Evolutionary conservation across 2,113 vertebrate genomes (phyloP).

Genomic region (Nannobrachium achirus): DNA sequence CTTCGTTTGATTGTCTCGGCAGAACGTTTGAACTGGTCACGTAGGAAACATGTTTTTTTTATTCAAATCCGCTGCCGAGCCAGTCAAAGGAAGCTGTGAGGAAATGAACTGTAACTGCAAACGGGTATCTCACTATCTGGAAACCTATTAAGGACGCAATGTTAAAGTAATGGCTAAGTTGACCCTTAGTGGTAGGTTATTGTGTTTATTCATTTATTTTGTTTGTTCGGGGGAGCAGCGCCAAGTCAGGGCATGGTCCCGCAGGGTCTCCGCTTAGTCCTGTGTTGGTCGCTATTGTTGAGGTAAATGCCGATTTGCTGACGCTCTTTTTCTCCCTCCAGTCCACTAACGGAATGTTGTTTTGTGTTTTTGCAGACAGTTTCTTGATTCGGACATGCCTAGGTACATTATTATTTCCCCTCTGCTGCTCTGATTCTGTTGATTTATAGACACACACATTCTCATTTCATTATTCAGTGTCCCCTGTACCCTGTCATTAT

Average conservation of each 20-base stretch:
- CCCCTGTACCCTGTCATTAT: conserved; percentile 39
- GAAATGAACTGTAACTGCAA: too few species aligned
- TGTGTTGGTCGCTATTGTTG: conserved; percentile 40
- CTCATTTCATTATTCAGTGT: conserved; percentile 39
- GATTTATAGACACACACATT: conserved; percentile 40
- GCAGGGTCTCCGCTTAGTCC: conserved; percentile 43
- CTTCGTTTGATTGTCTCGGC: too few species aligned
- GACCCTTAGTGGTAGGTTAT: too few species aligned
- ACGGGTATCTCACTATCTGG: too few species aligned
- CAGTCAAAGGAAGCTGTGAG: too few species aligned
- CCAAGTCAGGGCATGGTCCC: conserved; percentile 24
- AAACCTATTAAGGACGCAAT: too few species aligned
- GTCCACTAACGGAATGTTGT: conserved; percentile 93
- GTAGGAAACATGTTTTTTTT: too few species aligned
- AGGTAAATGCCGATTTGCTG: conserved; percentile 60
- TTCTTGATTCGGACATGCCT: conserved; percentile 99
- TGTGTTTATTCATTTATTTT: too few species aligned
- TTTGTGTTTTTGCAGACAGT: conserved; percentile 99
- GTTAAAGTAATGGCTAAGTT: too few species aligned
- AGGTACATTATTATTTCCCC: conserved; percentile 89
- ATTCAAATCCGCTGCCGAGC: too few species aligned
- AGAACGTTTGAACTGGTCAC: too few species aligned
- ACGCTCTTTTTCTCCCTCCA: conserved; percentile 68
- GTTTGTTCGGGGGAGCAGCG: conserved; percentile 26
- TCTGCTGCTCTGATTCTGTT: conserved; percentile 61